Evolutionary conservation across 2,113 vertebrate species (phyloP), one percentile per base, ranked within the genome.

Genomic region (Bos indicus): DNA sequence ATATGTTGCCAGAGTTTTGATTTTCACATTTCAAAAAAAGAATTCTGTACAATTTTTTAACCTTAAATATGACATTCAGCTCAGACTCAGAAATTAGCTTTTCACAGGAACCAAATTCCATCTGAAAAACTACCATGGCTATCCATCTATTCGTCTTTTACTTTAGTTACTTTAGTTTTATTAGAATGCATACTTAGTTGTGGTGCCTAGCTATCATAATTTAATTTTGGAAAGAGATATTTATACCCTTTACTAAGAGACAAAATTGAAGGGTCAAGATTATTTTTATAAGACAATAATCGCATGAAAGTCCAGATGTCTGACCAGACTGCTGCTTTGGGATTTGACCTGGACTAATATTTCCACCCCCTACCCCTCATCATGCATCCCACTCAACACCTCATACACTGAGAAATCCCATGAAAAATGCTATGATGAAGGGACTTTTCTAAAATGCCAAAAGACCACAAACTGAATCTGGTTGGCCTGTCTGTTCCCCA

Each of bases 391-490:
- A 98, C 91, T 98, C 98, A 97, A 92, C 97, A 98, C 98, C 92
- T 97, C 10, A 3, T 16, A 85, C 78, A 36, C 97, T 89, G 97
- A 93, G 77, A 94, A 97, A 43, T 67, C 87, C 87, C 74, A 28
- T 33, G 19, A 92, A 97, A 97, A 97, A 92, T 52, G 71, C 86
- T 86, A 17, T 96, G 85, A 51, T 78, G 95, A 82, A 97, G 94
- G 96, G 98, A 98, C 97, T 98, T 98, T 98, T 98, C 97, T 97
- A 88, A 95, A 98, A 98, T 91, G 92, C 98, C 94, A 77, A 94
- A 95, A 97, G 98, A 98, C 98, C 98, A 98, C 98, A 98, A 96
- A 93, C 97, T 98, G 95, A 98, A 98, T 99, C 98, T 98, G 98
- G 97, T 98, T 98, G 98, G 98, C 97, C 98, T 98, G 98, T 98